Percentiles rank a stretch among this genome's conserved stretches.
Evolutionary conservation across 2,113 vertebrate genomes (phyloP).

Genomic region (Scortum barcoo): DNA sequence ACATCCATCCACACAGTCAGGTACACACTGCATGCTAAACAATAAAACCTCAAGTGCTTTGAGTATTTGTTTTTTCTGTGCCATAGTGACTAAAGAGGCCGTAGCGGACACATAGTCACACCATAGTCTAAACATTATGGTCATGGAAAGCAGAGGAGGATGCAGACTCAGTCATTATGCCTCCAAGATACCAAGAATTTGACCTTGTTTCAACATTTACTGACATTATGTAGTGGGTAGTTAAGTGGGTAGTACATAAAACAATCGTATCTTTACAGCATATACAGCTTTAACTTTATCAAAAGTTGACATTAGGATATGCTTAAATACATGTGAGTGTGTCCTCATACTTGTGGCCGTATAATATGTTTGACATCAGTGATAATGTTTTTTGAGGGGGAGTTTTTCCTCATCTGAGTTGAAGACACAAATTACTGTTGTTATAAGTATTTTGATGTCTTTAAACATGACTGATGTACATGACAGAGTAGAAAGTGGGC

Average conservation of each 20-base stretch:
- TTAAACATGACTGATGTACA: no score
- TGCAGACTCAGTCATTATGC: conserved; percentile 13
- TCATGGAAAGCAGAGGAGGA: conserved; percentile 21
- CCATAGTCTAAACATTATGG: conserved; percentile 47
- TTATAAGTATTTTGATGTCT: no score
- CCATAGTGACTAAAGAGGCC: conserved; percentile 20
- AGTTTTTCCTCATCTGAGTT: no score
- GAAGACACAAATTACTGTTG: no score
- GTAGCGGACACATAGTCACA: conserved; percentile 24
- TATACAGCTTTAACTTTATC: neutral
- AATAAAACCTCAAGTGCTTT: conserved; percentile 34
- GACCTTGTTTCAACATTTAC: neutral
- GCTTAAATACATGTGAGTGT: neutral
- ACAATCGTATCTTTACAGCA: neutral
- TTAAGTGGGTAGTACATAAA: neutral
- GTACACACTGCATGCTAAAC: conserved; percentile 23
- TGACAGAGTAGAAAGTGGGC: no score
- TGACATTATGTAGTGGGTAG: neutral
- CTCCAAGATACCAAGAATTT: neutral
- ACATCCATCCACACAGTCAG: neutral
- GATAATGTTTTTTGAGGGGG: no score
- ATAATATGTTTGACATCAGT: neutral
- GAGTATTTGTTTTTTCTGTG: conserved; percentile 37
- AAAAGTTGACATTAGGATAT: neutral
- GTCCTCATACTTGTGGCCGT: neutral